A percentile compares a stretch with the other conserved stretches of the same genome.
Evolutionary conservation across 2,888 invertebrate genomes (phyloP).

Genomic region (Tachina fera): DNA sequence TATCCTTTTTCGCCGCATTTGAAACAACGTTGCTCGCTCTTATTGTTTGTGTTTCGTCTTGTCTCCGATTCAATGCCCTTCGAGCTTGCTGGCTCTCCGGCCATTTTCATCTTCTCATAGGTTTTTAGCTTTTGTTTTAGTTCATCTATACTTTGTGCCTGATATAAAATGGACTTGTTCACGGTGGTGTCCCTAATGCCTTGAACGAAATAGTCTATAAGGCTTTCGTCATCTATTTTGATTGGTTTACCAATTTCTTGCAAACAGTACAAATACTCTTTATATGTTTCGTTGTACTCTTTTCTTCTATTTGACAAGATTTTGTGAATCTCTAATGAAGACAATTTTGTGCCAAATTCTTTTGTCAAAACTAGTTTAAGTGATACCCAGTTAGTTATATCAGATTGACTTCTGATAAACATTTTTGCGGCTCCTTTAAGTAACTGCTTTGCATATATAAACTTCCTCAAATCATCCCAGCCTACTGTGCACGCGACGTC

Average conservation of each 20-base stretch:
- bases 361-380: slow-evolving; percentile 29
- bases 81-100: background rate
- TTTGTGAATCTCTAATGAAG: slow-evolving; percentile 25
- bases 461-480: background rate
- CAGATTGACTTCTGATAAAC: slow-evolving; percentile 38
- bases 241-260: slow-evolving; percentile 31
- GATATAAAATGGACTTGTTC: too few species aligned
- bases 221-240: slow-evolving; percentile 33
- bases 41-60: background rate
- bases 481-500: background rate
- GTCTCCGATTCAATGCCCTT: background rate
- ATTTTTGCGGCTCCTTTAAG: slow-evolving; percentile 32
- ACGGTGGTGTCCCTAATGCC: too few species aligned
- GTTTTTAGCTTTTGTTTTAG: slow-evolving; percentile 37
- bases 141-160: slow-evolving; percentile 4
- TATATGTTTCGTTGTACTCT: slow-evolving; percentile 19
- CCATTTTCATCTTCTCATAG: slow-evolving; percentile 37
- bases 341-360: slow-evolving; percentile 41
- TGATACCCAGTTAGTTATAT: slow-evolving; percentile 22
- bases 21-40: background rate
- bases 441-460: background rate
- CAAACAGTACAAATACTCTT: slow-evolving; percentile 37
- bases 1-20: slow-evolving; percentile 39
- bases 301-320: slow-evolving; percentile 32
- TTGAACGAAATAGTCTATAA: slow-evolving; percentile 41